A percentile compares a stretch with the other conserved stretches of the same genome.
phyloP scores from a whole-genome alignment of 2,888 invertebrate genomes.

The Achlya flavicornis region DNA sequence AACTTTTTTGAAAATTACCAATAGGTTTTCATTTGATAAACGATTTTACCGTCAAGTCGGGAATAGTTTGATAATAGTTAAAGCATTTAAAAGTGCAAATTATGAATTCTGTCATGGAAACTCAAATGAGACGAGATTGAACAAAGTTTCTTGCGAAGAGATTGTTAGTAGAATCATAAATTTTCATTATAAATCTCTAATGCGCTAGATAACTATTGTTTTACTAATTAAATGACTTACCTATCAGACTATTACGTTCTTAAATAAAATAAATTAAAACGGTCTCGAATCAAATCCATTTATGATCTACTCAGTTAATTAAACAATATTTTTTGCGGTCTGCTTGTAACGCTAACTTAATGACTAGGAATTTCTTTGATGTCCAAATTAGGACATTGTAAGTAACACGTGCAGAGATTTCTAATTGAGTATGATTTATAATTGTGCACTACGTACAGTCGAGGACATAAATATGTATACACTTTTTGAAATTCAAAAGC shows the following conservation, averaged over 20 bases:
- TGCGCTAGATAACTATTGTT: background rate
- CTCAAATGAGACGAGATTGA: too few species aligned
- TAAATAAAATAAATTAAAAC: background rate
- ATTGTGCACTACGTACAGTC: slow-evolving; percentile 14
- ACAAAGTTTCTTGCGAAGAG: too few species aligned
- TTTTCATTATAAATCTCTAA: background rate
- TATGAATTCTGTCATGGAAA: too few species aligned
- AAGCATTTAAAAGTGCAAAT: too few species aligned
- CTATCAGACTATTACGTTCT: background rate
- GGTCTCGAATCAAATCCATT: background rate
- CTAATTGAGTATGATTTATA: slow-evolving; percentile 13
- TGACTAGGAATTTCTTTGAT: slow-evolving; percentile 43
- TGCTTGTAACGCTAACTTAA: slow-evolving; percentile 29
- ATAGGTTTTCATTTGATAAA: too few species aligned
- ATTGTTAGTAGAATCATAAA: background rate
- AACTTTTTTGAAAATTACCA: slow-evolving; percentile 41
- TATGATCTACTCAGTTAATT: slow-evolving; percentile 4
- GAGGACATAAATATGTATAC: too few species aligned
- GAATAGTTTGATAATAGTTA: too few species aligned
- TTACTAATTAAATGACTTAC: background rate
- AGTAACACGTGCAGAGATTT: slow-evolving; percentile 37
- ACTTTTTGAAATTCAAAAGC: too few species aligned
- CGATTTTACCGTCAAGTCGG: too few species aligned
- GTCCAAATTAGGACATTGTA: slow-evolving; percentile 40
- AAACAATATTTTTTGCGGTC: slow-evolving; percentile 36